Conservation (phyloP, 1,140 invertebrate genomes). For the Tribolium castaneum region DNA sequence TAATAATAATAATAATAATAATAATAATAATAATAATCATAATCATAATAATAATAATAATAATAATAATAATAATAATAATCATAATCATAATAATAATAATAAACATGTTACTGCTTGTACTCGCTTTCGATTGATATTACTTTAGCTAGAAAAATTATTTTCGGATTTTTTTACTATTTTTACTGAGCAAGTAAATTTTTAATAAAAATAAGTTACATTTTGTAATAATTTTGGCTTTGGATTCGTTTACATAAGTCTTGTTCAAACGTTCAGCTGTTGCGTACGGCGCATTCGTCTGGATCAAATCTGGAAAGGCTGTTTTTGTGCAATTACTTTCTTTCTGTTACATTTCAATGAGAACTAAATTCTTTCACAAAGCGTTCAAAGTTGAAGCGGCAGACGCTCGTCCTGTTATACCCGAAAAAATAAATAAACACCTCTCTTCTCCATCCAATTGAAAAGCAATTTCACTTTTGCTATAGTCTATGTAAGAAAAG, state of each 20-base stretch:
- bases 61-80: no score
- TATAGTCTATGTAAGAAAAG: background rate
- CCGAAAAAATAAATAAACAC: constrained; percentile 14
- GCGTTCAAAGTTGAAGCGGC: background rate
- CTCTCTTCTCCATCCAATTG: constrained; percentile 1
- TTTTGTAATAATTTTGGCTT: background rate
- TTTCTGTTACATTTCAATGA: background rate
- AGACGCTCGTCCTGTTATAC: background rate
- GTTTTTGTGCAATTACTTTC: background rate
- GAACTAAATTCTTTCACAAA: constrained; percentile 4
- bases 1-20: no score
- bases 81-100: no score
- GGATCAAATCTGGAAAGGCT: background rate
- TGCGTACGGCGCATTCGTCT: background rate
- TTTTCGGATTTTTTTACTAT: no score
- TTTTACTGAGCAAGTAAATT: no score
- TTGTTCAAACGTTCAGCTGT: background rate
- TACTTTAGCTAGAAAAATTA: no score
- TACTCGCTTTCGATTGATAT: no score
- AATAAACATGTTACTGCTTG: no score
- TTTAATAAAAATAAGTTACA: no score
- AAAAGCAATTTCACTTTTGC: constrained; percentile 23
- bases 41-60: no score
- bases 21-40: no score
- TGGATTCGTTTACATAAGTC: background rate